These are phyloP conservation scores for Geococcyx californianus DNA, from an alignment of 2,113 vertebrate species.

Conservation along the genomic window DNA sequence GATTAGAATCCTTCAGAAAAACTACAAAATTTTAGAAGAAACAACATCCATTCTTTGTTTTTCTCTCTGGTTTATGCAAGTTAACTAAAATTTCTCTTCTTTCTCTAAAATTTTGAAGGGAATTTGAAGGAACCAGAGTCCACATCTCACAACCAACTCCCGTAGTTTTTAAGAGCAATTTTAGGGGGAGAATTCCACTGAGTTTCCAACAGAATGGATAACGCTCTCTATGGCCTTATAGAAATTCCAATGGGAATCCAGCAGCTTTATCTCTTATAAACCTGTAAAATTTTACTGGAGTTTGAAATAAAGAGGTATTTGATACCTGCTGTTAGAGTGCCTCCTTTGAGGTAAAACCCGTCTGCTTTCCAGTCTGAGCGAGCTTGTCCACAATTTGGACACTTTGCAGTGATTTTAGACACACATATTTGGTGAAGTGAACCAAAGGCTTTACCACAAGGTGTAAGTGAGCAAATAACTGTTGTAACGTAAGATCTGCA, in stretches of 20 bases:
- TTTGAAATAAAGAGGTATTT: background rate
- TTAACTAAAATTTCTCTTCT: background rate
- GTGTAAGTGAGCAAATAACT: background rate
- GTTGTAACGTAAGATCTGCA: background rate
- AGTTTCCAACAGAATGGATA: background rate
- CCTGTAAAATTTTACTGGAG: background rate
- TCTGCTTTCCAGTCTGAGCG: background rate
- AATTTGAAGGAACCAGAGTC: background rate
- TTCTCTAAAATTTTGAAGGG: background rate
- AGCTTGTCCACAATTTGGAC: background rate
- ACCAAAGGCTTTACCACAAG: background rate
- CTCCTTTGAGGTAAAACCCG: background rate
- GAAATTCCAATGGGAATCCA: background rate
- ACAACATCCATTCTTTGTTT: background rate
- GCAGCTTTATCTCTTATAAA: background rate
- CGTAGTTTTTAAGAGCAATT: background rate
- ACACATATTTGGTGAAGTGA: background rate
- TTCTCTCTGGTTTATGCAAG: background rate
- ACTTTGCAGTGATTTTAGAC: background rate
- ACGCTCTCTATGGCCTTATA: background rate
- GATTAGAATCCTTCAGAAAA: background rate
- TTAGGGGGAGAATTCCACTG: background rate
- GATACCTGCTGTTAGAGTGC: background rate
- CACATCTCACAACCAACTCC: background rate
- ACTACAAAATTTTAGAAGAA: background rate